These are phyloP conservation scores for Apamea sordens DNA, from an alignment of 2,888 invertebrate genomes.

Conservation along the genomic window DNA sequence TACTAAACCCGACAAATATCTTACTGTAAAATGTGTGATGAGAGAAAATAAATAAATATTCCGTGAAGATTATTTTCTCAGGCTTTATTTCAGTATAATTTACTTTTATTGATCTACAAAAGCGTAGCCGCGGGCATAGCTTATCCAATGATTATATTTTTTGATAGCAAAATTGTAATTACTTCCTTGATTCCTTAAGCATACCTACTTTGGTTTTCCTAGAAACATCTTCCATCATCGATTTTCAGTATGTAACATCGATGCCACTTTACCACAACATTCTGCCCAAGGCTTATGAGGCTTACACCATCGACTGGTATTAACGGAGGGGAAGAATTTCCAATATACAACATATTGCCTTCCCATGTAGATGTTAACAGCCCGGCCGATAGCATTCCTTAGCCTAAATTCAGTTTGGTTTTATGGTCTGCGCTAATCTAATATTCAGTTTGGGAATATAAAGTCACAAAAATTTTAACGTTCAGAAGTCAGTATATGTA, in stretches of 20 bases:
- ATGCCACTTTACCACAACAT: conserved; percentile 43
- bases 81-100: not conserved
- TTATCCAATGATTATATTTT: not conserved
- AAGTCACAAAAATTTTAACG: not conserved
- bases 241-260: conserved; percentile 15
- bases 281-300: conserved; percentile 37
- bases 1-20: not conserved
- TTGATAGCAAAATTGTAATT: not conserved
- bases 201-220: conserved; percentile 7
- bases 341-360: conserved; percentile 66
- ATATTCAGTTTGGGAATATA: not conserved
- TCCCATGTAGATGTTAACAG: conserved; percentile 54
- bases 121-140: too few relatives aligned
- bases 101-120: not conserved
- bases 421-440: conserved; percentile 22
- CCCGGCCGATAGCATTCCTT: conserved; percentile 42
- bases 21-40: not conserved
- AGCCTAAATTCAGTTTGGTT: conserved; percentile 18
- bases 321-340: conserved; percentile 64
- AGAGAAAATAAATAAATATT: not conserved
- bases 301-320: conserved; percentile 46
- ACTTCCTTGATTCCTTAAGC: too few relatives aligned
- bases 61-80: not conserved
- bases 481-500: not conserved
- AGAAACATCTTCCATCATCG: conserved; percentile 1